A percentile compares a stretch with the other conserved stretches of the same genome.
phyloP scores from a whole-genome alignment of 2,888 invertebrate genomes.

The Diloba caeruleocephala region DNA sequence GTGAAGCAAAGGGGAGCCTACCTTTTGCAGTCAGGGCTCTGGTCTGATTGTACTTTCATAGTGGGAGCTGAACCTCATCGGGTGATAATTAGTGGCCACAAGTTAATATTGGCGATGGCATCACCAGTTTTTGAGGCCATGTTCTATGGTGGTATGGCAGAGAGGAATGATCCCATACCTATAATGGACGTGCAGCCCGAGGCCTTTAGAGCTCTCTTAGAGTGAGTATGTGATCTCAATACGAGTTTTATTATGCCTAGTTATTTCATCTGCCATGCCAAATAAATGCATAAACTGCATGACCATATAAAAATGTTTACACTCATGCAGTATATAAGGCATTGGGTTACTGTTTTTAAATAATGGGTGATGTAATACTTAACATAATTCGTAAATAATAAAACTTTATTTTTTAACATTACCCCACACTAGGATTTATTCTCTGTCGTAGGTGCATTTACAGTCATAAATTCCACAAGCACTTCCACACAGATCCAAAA shows the following conservation, averaged over 20 bases:
- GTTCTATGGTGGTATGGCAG: conserved; percentile 95
- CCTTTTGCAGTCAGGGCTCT: conserved; percentile 93
- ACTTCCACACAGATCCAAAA: too few species aligned
- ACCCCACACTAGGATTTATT: too few species aligned
- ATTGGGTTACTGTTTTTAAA: too few species aligned
- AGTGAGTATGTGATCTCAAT: conserved; percentile 83
- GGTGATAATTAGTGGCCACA: conserved; percentile 93
- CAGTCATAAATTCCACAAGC: too few species aligned
- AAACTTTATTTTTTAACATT: too few species aligned
- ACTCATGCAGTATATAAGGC: too few species aligned
- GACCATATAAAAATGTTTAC: too few species aligned
- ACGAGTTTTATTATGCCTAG: neutral
- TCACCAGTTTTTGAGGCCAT: conserved; percentile 97
- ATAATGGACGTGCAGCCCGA: conserved; percentile 96
- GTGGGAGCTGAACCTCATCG: conserved; percentile 94
- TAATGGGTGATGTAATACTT: too few species aligned
- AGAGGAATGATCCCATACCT: conserved; percentile 93
- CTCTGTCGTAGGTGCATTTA: too few species aligned
- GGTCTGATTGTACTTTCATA: conserved; percentile 95
- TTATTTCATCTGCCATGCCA: neutral
- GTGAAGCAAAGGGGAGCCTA: conserved; percentile 93
- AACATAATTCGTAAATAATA: too few species aligned
- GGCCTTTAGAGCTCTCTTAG: conserved; percentile 94
- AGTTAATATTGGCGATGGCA: conserved; percentile 94
- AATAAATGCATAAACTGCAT: too few species aligned